These are phyloP conservation scores for Crotalus tigris DNA, from an alignment of 2,113 vertebrate species.

Conservation along the genomic window DNA sequence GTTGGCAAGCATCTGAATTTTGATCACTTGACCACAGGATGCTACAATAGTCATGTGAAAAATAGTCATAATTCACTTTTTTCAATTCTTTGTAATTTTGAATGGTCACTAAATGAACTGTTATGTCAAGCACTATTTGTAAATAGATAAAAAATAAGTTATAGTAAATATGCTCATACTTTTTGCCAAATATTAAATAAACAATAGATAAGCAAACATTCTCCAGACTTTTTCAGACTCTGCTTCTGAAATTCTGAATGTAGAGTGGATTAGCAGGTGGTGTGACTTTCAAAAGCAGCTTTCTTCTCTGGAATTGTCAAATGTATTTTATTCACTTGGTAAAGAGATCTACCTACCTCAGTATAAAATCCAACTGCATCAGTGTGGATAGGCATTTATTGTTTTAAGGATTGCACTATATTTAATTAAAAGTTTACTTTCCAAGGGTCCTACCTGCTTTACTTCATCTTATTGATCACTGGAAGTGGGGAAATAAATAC, in stretches of 20 bases:
- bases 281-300: background rate
- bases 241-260: background rate
- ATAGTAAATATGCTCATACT: conserved; percentile 37
- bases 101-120: no score
- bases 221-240: background rate
- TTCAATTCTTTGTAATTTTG: no score
- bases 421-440: background rate
- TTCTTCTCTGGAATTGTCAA: background rate
- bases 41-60: no score
- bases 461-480: background rate
- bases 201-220: background rate
- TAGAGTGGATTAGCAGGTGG: background rate
- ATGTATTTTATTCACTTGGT: background rate
- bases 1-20: no score
- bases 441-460: background rate
- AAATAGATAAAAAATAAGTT: background rate
- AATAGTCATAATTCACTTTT: no score
- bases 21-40: no score
- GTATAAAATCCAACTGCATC: background rate
- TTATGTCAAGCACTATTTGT: no score
- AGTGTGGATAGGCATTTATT: background rate
- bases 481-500: background rate
- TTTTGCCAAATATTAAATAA: background rate
- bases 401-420: background rate
- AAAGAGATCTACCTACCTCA: background rate